Percentiles rank a stretch among this genome's conserved stretches.
Evolutionary conservation across 2,797 vertebrate species (phyloP).

Genomic region (Allobates femoralis): DNA sequence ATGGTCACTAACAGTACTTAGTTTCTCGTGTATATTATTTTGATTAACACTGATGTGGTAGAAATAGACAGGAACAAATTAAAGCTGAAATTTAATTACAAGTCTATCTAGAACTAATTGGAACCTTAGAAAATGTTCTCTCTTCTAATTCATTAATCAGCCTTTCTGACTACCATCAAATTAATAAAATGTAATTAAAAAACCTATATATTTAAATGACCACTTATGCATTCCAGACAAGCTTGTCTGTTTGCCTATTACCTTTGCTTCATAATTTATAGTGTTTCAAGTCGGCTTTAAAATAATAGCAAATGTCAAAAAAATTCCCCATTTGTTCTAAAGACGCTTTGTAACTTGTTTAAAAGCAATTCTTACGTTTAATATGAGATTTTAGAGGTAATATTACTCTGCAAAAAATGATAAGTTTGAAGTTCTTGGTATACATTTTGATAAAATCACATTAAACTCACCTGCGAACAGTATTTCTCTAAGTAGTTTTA

Average conservation of each 20-base stretch:
- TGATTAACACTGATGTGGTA: conserved; percentile 62
- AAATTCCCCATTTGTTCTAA: not conserved
- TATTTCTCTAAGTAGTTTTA: too few species aligned
- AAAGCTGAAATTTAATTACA: conserved; percentile 63
- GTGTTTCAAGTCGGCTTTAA: not conserved
- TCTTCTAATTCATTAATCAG: conserved; percentile 63
- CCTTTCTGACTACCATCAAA: conserved; percentile 62
- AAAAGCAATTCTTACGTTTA: too few species aligned
- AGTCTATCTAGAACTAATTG: conserved; percentile 63
- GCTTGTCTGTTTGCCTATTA: conserved; percentile 35
- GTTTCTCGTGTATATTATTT: conserved; percentile 51
- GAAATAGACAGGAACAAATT: conserved; percentile 64
- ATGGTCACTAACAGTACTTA: conserved; percentile 27
- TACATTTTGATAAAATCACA: too few species aligned
- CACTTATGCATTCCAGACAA: conserved; percentile 39
- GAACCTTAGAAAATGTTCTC: conserved; percentile 63
- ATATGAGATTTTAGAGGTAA: too few species aligned
- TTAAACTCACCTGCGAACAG: too few species aligned
- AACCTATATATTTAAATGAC: conserved; percentile 58
- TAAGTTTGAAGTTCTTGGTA: too few species aligned
- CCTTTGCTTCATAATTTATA: not conserved
- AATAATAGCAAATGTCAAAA: not conserved
- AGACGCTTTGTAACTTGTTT: not conserved
- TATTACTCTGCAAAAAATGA: too few species aligned
- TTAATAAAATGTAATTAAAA: conserved; percentile 63